Conservation (phyloP, 2,888 invertebrate genomes). For the Anthophora plumipes region DNA sequence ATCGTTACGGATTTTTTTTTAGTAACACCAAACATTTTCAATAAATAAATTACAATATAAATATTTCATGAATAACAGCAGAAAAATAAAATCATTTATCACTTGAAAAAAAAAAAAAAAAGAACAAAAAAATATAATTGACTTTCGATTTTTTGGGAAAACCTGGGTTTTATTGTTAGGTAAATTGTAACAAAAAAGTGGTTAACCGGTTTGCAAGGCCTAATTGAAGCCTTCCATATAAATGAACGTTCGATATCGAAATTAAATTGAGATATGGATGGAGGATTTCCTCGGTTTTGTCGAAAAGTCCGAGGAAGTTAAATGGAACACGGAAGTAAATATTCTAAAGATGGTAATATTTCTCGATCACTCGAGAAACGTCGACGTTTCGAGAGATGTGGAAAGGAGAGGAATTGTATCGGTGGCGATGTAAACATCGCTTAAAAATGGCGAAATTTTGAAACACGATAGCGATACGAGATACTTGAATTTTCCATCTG, state of each 20-base stretch:
- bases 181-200: no score
- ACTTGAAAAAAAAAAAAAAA: no score
- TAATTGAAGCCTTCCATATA: no score
- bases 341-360: background rate
- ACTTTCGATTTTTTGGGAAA: no score
- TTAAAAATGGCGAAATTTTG: constrained; percentile 37
- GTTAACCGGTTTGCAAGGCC: no score
- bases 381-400: constrained; percentile 33
- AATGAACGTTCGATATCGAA: background rate
- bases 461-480: constrained; percentile 18
- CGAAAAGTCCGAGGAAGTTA: background rate
- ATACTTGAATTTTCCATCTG: background rate
- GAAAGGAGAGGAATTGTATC: constrained; percentile 1
- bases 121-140: no score
- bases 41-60: no score
- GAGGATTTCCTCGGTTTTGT: background rate
- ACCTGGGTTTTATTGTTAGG: no score
- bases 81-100: no score
- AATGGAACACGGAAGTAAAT: background rate
- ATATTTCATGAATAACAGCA: no score
- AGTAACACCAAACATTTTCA: no score
- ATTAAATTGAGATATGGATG: constrained; percentile 4
- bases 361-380: constrained; percentile 17
- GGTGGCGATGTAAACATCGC: background rate
- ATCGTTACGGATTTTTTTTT: no score